These are phyloP conservation scores for Speoplatyrhinus poulsoni DNA, from an alignment of 2,113 vertebrate genomes.

Conservation along the genomic window DNA sequence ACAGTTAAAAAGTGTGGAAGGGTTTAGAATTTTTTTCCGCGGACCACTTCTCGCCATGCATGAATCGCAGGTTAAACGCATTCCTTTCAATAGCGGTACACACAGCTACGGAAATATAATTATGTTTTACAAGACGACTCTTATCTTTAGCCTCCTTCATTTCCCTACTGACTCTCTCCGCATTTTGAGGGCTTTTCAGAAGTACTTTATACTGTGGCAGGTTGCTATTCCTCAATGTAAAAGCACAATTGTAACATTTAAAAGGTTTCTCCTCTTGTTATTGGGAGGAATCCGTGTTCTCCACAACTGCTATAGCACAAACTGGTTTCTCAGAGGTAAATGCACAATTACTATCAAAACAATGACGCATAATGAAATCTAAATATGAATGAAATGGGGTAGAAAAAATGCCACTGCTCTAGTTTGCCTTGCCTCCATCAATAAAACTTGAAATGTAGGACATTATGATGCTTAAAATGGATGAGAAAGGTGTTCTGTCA, in stretches of 20 bases:
- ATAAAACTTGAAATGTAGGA: too few species aligned
- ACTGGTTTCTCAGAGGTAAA: slow-evolving; percentile 15
- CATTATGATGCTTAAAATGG: too few species aligned
- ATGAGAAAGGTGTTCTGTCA: too few species aligned
- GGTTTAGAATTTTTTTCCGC: slow-evolving; percentile 35
- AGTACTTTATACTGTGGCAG: slow-evolving; percentile 69
- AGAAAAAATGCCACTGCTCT: not conserved
- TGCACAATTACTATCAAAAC: slow-evolving; percentile 7
- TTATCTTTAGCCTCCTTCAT: slow-evolving; percentile 74
- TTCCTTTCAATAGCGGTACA: slow-evolving; percentile 66
- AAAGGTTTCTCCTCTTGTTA: slow-evolving; percentile 52
- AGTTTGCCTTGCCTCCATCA: too few species aligned
- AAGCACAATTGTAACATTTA: slow-evolving; percentile 64
- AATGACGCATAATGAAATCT: slow-evolving; percentile 36
- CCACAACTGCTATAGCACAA: slow-evolving; percentile 48
- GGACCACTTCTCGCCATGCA: slow-evolving; percentile 67
- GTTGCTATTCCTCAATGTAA: slow-evolving; percentile 56
- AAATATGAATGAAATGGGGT: not conserved
- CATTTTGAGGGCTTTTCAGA: slow-evolving; percentile 66
- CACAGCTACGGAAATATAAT: slow-evolving; percentile 73
- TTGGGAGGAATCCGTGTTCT: slow-evolving; percentile 25
- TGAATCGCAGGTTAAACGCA: slow-evolving; percentile 78
- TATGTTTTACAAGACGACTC: slow-evolving; percentile 76
- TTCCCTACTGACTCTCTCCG: slow-evolving; percentile 53
- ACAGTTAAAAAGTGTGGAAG: slow-evolving; percentile 52